These are phyloP conservation scores for Mythimna lalbum DNA, from an alignment of 2,888 invertebrate genomes.

Conservation along the genomic window DNA sequence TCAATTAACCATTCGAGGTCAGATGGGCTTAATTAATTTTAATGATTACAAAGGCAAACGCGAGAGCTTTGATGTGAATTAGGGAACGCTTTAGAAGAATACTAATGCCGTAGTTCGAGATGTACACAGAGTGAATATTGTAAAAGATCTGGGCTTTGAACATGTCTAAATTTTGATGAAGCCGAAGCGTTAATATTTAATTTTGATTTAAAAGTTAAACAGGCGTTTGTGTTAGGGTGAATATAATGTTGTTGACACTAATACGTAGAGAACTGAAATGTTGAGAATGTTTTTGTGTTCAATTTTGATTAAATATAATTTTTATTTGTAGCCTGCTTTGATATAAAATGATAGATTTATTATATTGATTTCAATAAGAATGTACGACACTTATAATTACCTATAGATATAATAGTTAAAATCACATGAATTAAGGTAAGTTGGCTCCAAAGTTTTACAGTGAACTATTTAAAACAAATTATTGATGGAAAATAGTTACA, in stretches of 20 bases:
- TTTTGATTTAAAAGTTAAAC: slow-evolving; percentile 21
- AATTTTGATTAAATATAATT: slow-evolving; percentile 18
- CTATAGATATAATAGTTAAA: no score
- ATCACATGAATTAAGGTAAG: no score
- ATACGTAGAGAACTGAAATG: background rate
- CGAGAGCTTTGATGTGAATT: slow-evolving; percentile 43
- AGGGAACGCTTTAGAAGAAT: slow-evolving; percentile 40
- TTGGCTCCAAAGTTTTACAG: no score
- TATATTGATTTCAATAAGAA: no score
- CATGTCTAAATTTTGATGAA: slow-evolving; percentile 31
- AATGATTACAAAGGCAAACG: slow-evolving; percentile 41
- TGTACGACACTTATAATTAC: no score
- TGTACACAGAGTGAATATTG: slow-evolving; percentile 6
- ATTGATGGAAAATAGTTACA: background rate
- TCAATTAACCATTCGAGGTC: slow-evolving; percentile 45
- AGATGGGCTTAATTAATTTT: slow-evolving; percentile 51
- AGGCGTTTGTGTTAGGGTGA: slow-evolving; percentile 6
- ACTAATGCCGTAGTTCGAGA: slow-evolving; percentile 10
- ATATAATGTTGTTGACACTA: slow-evolving; percentile 17
- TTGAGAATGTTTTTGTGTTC: background rate
- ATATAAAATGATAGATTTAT: background rate
- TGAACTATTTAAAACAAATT: background rate
- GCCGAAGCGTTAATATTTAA: slow-evolving; percentile 22
- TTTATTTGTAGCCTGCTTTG: background rate
- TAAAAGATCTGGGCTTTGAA: slow-evolving; percentile 17